Base-by-base conservation (phyloP, 2,888 invertebrate genomes). In the Molanna angustata region DNA sequence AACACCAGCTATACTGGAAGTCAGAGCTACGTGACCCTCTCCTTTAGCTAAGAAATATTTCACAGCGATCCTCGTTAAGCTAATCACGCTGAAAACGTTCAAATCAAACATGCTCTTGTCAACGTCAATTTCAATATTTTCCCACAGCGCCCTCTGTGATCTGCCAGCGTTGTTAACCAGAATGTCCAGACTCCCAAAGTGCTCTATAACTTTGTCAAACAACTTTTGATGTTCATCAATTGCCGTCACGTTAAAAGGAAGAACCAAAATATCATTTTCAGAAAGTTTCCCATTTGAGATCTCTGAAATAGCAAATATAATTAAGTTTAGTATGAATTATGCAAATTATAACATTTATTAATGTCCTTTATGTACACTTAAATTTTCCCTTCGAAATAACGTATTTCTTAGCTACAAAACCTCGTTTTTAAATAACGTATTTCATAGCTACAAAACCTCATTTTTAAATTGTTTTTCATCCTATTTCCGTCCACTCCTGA, bases 161-260 rank as follows among this genome's bases (percentile, higher is more conserved):
- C 89, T 71, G 0, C 90, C 91, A 1, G 90, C 90, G 71, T 92
- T 92, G 65, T 88, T 89, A 0, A 92, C 80, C 31, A 92, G 72
- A 51, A 91, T 79, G 65, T 92, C 88, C 35, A 92, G 69, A 72
- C 81, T 67, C 39, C 84, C 87, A 66, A 88, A 90, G 64, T 85
- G 80, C 21, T 79, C 66, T 1, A 89, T 65, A 1, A 88, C 84
- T 48, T 72, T 67, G 42, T 83, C 71, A 22, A 88, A 81, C 21
- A 78, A 72, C 20, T 71, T 64, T 62, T 82, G 71, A 64, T 91
- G 90, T 9, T 69, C 68, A 0, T 78, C 69, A 19, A 80, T 64
- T 16, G 85, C 71, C 4, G 80, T 66, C 60, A 90, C 72, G 66
- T 90, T 88, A 70, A 90, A 74, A 1, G 82, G 82, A 13, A 90